Evolutionary conservation across 2,797 vertebrate genomes (phyloP).

Genomic region (Characodon lateralis): DNA sequence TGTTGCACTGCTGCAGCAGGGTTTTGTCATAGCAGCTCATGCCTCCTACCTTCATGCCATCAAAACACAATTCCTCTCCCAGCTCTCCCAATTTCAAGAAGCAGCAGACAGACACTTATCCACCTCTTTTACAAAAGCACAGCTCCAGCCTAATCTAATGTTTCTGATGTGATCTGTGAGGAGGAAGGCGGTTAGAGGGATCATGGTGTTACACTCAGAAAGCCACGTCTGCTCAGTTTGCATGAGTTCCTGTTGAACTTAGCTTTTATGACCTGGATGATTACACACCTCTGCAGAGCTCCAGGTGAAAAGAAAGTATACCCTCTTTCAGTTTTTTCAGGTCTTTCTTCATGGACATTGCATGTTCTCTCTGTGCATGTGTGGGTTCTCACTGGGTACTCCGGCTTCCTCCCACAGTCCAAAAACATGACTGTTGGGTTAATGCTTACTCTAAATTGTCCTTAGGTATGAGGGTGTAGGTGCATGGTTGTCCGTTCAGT

Average conservation of each 20-base stretch:
- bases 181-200: constrained; percentile 20
- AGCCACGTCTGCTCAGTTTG: constrained; percentile 5
- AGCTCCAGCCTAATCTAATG: constrained; percentile 16
- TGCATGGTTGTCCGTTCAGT: too few relatives aligned
- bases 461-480: too few relatives aligned
- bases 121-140: constrained; percentile 46
- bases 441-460: too few relatives aligned
- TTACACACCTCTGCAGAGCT: neutral
- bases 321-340: neutral
- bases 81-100: constrained; percentile 56
- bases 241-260: neutral
- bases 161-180: constrained; percentile 56
- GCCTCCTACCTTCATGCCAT: constrained; percentile 59
- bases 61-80: constrained; percentile 55
- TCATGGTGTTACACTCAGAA: constrained; percentile 11
- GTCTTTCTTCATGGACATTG: too few relatives aligned
- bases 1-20: constrained; percentile 38
- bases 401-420: too few relatives aligned
- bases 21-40: constrained; percentile 45
- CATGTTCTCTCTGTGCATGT: neutral
- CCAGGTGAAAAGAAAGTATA: neutral
- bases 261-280: neutral
- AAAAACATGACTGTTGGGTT: too few relatives aligned
- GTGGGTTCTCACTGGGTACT: too few relatives aligned
- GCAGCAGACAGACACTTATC: constrained; percentile 56